Evolutionary conservation across 2,888 invertebrate species (phyloP), one percentile per base, ranked within the genome.

Genomic region (Trachelus stipa): DNA sequence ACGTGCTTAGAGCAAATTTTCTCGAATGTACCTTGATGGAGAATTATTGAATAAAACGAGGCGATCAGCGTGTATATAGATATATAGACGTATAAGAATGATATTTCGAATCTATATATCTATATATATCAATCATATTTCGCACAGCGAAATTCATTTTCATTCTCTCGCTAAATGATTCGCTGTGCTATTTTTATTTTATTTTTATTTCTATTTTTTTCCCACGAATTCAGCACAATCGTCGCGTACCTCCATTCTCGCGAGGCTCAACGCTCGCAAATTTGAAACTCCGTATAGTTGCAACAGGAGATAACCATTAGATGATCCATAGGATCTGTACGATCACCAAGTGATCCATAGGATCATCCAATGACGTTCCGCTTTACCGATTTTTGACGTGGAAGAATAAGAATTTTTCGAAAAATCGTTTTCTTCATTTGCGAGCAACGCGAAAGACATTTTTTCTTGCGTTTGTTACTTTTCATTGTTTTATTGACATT

Each of bases 21-120:
- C 40, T 56, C 40, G 40, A 68, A 68, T 79, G 34, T 11, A 69
- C 68, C 33, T 69, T 56, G 37, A 73, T 76, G 34, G 71, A 87
- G 86, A 87, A 87, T 9, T 30, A 33, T 30, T 35, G 35, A 71
- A 71, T 71, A 71, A 71, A 71, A 71, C 71, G 33, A 71, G 71
- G 71, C 12, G 31, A 71, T 71, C 71, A 30, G 71, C 33, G 33
- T 33, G 71, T 71, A 71, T 31, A 30, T 71, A 30, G 31, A 31
- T 31, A 71, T 71, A 33, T 23, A 71, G 31, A 33, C 33, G 71
- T 30, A 11, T 23, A 12, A 12, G 23, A 12, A 33, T 3, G 0
- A 33, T 6, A 6, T 33, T 12, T 73, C 56, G 1, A 56, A 56
- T 56, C 40, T 56, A 56, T 56, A 56, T 56, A 56, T 56, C 40